Base-by-base conservation (phyloP, 2,113 vertebrate genomes). In the Nothocercus nigrocapillus region DNA sequence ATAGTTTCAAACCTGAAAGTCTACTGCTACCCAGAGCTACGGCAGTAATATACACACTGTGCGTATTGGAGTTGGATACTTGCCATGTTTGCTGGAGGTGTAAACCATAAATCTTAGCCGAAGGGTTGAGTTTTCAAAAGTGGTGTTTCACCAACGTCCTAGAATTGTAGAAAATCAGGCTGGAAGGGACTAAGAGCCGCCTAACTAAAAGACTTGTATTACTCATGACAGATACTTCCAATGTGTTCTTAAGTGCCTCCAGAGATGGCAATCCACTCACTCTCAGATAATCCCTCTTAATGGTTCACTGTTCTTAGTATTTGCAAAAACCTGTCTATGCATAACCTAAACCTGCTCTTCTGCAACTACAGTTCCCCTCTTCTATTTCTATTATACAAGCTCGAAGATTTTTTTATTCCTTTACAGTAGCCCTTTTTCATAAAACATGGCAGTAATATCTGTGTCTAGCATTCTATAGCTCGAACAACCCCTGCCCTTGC, bases 1-100 rank as follows among this genome's bases (percentile, higher is more conserved):
- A 8, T 44, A 28, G 32, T 18, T 32, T 58, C 54, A 81, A 70
- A 79, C 24, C 42, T 78, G 63, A 89, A 86, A 81, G 93, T 49
- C 82, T 93, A 82, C 79, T 82, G 62, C 92, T 95, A 53, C 28
- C 77, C 64, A 72, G 67, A 93, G 25, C 75, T 85, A 92, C 82
- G 85, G 36, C 12, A 90, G 86, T 94, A 32, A 13, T 30, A 34
- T 19, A 40, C 4, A 9, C 3, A 16, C 18, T 38, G 40, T 51
- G 7, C 7, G 28, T 2, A 4, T 4, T 19, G 18, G 30, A 28
- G 4, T 38, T 3, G 6, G 24, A 38, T 61, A 84, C n/a, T 24
- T 87, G 20, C 24, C 62, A 8, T 28, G 38, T 6, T 30, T 62
- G 10, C 32, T 34, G 38, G 34, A 69, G 58, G 5, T 34, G 16